These are phyloP conservation scores for Amblyopsis rosae DNA, from an alignment of 2,113 vertebrate genomes.

Conservation along the genomic window DNA sequence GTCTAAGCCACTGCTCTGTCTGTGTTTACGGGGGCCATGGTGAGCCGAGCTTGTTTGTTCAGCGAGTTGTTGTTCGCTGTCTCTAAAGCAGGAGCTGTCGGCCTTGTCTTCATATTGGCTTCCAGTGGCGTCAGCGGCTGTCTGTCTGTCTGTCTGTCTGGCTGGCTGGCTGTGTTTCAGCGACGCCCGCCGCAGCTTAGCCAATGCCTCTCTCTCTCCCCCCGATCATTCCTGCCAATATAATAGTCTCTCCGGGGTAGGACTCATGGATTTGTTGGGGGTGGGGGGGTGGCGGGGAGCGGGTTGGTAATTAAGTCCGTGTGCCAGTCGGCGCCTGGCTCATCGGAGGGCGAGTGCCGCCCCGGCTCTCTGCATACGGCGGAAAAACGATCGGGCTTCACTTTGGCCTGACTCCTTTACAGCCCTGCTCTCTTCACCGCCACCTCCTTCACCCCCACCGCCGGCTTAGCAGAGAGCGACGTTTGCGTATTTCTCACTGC, in stretches of 20 bases:
- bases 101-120: background rate
- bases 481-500: conserved; percentile 22
- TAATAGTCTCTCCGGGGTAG: background rate
- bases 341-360: conserved; percentile 12
- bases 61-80: background rate
- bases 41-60: conserved; percentile 4
- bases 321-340: conserved; percentile 32
- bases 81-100: background rate
- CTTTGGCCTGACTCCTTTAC: conserved; percentile 33
- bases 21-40: conserved; percentile 17
- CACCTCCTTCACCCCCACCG: background rate
- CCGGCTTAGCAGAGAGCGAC: conserved; percentile 17
- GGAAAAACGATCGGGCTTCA: no score
- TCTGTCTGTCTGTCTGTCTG: no score
- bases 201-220: background rate
- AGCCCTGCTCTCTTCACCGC: no score
- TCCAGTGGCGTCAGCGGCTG: background rate
- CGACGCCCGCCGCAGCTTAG: background rate
- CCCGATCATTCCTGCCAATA: background rate
- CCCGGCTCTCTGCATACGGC: background rate
- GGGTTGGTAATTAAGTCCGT: conserved; percentile 22
- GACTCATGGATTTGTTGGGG: background rate
- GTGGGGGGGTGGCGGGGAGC: no score
- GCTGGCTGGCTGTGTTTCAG: background rate
- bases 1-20: conserved; percentile 30